Evolutionary conservation across 2,888 invertebrate genomes (phyloP), one percentile per base, ranked within the genome.

Genomic region (Galeruca laticollis): DNA sequence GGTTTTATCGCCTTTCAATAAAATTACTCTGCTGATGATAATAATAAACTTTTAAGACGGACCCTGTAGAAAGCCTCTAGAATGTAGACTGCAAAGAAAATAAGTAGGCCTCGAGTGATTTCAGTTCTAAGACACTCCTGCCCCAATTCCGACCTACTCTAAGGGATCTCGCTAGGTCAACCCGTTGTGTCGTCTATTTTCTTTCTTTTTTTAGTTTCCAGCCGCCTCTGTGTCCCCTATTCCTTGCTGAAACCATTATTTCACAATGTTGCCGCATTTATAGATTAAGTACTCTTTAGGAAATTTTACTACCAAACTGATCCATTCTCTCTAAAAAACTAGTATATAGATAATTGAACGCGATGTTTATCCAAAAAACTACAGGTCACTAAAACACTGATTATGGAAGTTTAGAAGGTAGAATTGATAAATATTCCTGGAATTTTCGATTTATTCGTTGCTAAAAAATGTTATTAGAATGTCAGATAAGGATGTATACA

Each of bases 91-190:
- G 35, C 35, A 18, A 35, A 18, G 15, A 11, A 31, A 54, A 54
- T 15, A n/a, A 15, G 54, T 54, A 54, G 54, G 31, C 54, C 13
- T 8, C 15, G 35, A 31, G 56, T 18, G 56, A 57, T 57, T 35
- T 57, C 35, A 35, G 56, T 35, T 13, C 54, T 54, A 31, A 26
- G n/a, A n/a, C 21, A 21, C 21, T 33, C 10, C 65, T 66, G 66
- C 59, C 66, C 66, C 31, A 66, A 54, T 66, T 66, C 66, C 66
- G 66, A 66, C 66, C 66, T 66, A 66, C 59, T 66, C 66, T 59
- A 66, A 66, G 66, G 49, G 66, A 59, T 51, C 66, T 66, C 59
- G 47, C 66, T 66, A 35, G 66, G 66, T 66, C 66, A 60, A 51
- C 59, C 59, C 59, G 56, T 56, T 33, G 31, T 13, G 56, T 54